These are phyloP conservation scores for Leptura quadrifasciata DNA, from an alignment of 2,888 invertebrate species.

Conservation along the genomic window DNA sequence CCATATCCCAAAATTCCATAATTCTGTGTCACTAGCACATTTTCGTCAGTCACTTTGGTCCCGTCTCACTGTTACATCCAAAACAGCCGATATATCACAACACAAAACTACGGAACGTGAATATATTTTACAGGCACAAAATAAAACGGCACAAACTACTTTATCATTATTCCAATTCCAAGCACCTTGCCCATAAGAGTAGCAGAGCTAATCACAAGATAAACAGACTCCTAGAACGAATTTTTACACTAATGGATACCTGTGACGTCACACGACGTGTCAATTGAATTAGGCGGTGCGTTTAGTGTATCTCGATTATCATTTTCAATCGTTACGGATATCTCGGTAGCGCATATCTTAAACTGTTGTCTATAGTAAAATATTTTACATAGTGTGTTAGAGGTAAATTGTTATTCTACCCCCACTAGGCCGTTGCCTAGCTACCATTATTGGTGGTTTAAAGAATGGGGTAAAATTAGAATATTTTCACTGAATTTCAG, in stretches of 20 bases:
- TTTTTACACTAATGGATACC: background rate
- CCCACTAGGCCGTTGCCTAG: slow-evolving; percentile 51
- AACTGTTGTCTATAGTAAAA: slow-evolving; percentile 24
- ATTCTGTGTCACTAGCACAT: slow-evolving; percentile 59
- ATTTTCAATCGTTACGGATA: slow-evolving; percentile 9
- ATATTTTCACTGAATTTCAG: slow-evolving; percentile 46
- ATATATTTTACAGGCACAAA: background rate
- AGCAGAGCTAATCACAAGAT: background rate
- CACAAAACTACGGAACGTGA: background rate
- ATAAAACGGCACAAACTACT: background rate
- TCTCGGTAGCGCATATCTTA: background rate
- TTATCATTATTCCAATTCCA: background rate
- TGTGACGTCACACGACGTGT: slow-evolving; percentile 14
- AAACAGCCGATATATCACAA: background rate
- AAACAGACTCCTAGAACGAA: background rate
- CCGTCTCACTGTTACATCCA: background rate
- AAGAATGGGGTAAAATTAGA: slow-evolving; percentile 51
- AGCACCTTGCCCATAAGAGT: background rate
- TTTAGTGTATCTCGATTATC: background rate
- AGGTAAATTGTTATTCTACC: slow-evolving; percentile 43
- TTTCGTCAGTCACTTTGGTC: slow-evolving; percentile 16
- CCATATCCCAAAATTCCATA: slow-evolving; percentile 73
- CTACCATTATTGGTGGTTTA: slow-evolving; percentile 45
- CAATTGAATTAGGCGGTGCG: slow-evolving; percentile 21
- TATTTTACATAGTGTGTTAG: background rate